Conservation (phyloP, 2,888 invertebrate genomes). For the Tuberolachnus salignus region DNA sequence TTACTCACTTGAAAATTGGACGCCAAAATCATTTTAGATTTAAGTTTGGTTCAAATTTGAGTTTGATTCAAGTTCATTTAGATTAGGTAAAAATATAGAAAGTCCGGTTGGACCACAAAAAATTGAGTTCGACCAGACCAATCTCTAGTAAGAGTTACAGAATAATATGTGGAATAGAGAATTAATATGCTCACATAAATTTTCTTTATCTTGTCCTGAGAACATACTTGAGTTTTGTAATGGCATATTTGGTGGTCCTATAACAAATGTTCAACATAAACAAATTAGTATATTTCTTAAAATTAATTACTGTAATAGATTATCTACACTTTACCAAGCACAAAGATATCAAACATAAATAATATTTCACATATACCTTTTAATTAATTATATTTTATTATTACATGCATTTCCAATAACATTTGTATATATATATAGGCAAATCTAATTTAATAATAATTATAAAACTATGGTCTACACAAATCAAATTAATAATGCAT, state of each 20-base stretch:
- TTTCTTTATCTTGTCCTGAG: slow-evolving; percentile 42
- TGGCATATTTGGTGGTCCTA: slow-evolving; percentile 54
- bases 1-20: too few species aligned
- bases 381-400: background rate
- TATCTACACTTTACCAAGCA: background rate
- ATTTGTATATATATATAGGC: background rate
- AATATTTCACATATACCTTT: too few species aligned
- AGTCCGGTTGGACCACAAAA: too few species aligned
- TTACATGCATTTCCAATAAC: background rate
- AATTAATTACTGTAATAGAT: background rate
- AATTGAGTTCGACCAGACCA: too few species aligned
- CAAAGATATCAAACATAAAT: background rate
- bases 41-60: too few species aligned
- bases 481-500: background rate
- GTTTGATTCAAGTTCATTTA: too few species aligned
- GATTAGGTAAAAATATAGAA: too few species aligned
- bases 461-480: background rate
- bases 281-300: background rate
- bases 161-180: too few species aligned
- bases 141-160: too few species aligned
- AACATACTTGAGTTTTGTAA: slow-evolving; percentile 51
- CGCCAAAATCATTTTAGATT: too few species aligned
- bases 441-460: background rate
- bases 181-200: slow-evolving; percentile 34
- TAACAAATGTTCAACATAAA: background rate